Base-by-base conservation (phyloP, 2,797 vertebrate species). In the Sus cebifrons region DNA sequence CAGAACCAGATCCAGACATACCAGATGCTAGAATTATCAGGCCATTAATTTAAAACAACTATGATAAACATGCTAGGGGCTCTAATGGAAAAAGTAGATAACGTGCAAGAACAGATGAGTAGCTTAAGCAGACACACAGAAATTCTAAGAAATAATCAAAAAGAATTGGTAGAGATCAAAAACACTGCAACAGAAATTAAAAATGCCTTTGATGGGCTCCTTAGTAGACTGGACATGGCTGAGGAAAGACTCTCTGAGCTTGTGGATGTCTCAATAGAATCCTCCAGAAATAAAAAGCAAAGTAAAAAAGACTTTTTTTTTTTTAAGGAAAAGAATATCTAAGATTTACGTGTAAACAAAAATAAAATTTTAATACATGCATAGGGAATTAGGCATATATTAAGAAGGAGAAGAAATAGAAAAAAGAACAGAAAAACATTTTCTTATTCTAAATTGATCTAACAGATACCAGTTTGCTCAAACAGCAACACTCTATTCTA, bases 121-220 rank as follows among this genome's bases (percentile, higher is more conserved):
- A 77, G 88, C 62, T 49, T 92, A 62, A 92, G n/a, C 64, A 95
- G 65, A 95, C 68, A 87, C 52, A 83, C 27, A 8, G 49, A 83
- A 82, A 95, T 77, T 83, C 84, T 83, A 93, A 93, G 78, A 71
- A 84, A 94, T 25, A 95, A 77, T 91, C 16, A 44, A 65, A 85
- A 90, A 79, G 56, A 64, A 71, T 49, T 95, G 60, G 56, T 79
- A 56, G 23, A 81, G 56, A 87, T 81, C 3, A 71, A 86, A 81
- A 87, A 56, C n/a, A 73, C 56, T 56, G 29, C 49, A 73, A 71
- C 16, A 60, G 29, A 93, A 71, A 79, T 87, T 16, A 60, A 93
- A 74, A 79, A 79, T 70, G 40, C 27, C 91, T 86, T 52, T 29
- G 17, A 86, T 8, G 49, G 64, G 54, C 73, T 78, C 70, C 75